Conservation (phyloP, 1,140 invertebrate genomes). For the Wiebesia pumilae region DNA sequence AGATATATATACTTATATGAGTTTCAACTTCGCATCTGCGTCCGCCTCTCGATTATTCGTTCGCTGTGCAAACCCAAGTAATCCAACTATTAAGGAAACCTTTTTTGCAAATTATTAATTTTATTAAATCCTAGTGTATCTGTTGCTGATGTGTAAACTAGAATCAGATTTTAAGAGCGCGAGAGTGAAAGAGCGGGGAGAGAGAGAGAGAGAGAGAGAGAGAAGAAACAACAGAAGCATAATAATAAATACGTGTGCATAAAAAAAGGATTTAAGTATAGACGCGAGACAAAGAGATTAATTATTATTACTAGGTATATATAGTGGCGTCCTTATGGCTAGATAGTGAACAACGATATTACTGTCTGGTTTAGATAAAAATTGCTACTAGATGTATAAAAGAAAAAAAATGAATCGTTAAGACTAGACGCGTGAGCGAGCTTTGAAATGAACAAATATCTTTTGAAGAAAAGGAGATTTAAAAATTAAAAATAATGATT, state of each 20-base stretch:
- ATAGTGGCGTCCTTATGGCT: slow-evolving; percentile 54
- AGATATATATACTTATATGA: slow-evolving; percentile 25
- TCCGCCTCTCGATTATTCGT: slow-evolving; percentile 48
- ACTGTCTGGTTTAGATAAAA: slow-evolving; percentile 62
- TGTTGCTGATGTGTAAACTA: background rate
- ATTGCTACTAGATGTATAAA: slow-evolving; percentile 65
- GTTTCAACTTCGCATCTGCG: slow-evolving; percentile 53
- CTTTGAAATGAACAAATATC: slow-evolving; percentile 57
- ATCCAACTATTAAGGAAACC: slow-evolving; percentile 12
- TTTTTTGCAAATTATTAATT: slow-evolving; percentile 46
- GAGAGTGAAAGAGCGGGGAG: background rate
- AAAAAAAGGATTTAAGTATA: background rate
- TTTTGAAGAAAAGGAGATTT: slow-evolving; percentile 58
- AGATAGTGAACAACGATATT: slow-evolving; percentile 60
- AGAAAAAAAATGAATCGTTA: slow-evolving; percentile 53
- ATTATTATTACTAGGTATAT: slow-evolving; percentile 10
- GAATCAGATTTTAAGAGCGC: background rate
- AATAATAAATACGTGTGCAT: slow-evolving; percentile 22
- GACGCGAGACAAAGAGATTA: background rate
- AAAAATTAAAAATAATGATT: slow-evolving; percentile 45
- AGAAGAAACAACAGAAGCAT: background rate
- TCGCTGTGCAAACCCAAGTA: slow-evolving; percentile 48
- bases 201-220: slow-evolving; percentile 1
- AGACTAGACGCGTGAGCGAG: slow-evolving; percentile 60
- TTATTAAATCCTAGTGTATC: slow-evolving; percentile 26